These are phyloP conservation scores for Mormyrops attenuatus DNA, from an alignment of 2,797 vertebrate species.

Conservation along the genomic window DNA sequence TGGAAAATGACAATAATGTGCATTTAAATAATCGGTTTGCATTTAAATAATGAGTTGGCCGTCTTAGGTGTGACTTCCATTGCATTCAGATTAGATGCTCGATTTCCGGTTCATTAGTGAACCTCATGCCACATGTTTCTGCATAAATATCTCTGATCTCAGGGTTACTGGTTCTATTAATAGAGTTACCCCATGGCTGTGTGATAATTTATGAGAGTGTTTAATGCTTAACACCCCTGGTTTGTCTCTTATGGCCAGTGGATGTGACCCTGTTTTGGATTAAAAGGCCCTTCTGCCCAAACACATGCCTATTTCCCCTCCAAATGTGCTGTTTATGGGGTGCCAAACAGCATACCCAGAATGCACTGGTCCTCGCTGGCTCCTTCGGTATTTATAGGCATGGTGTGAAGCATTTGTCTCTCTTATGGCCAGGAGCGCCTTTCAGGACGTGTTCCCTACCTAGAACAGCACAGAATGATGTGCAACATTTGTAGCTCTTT, in stretches of 20 bases:
- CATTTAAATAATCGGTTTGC: neutral
- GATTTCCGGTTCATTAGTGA: neutral
- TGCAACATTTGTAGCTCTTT: neutral
- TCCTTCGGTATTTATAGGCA: neutral
- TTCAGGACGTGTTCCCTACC: neutral
- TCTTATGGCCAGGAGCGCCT: neutral
- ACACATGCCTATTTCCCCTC: neutral
- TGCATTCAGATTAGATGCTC: neutral
- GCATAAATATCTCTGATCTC: slow-evolving; percentile 3
- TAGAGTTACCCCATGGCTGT: neutral
- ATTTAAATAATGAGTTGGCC: neutral
- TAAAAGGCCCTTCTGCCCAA: neutral
- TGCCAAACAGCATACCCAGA: neutral
- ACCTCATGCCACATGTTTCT: neutral
- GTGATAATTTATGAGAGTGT: slow-evolving; percentile 14
- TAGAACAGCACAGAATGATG: neutral
- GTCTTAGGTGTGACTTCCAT: neutral
- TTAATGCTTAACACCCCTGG: neutral
- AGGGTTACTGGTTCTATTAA: neutral
- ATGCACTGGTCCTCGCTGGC: neutral
- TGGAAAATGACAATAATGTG: neutral
- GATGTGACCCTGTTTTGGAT: slow-evolving; percentile 6
- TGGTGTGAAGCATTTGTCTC: neutral
- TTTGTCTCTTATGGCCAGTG: neutral
- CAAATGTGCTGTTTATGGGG: neutral